Base-by-base conservation (phyloP, 2,797 vertebrate species). In the Pangasius mekongensis region DNA sequence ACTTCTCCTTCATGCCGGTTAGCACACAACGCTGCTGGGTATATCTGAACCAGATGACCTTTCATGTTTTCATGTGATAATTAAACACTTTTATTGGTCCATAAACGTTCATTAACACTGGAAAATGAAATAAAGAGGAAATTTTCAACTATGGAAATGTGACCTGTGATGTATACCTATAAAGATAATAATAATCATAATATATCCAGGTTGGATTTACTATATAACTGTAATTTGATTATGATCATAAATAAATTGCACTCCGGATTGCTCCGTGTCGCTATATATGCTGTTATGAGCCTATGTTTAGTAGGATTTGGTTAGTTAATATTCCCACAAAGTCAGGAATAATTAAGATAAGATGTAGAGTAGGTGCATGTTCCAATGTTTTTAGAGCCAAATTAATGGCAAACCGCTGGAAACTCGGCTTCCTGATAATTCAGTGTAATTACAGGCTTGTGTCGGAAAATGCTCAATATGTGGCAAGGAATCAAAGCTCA, bases 371-470 rank as follows among this genome's bases (percentile, higher is more conserved):
- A 64, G 33, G 73, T 86, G 84, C 90, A 58, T 85, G 84, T 88
- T 90, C 66, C 66, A 86, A 56, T 87, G 83, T 83, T 78, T 87
- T 88, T 69, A 84, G 33, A 91, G 71, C 13, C 27, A 43, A 88
- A 89, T 92, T 84, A 89, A 85, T 43, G 60, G 73, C 62, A 86
- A 89, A 88, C 83, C 85, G 22, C 90, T 89, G 89, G 85, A 91
- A 91, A 88, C 88, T 77, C 66, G 24, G 83, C 88, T 91, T 92
- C 89, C 89, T 89, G 88, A 89, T 91, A 86, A 89, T 89, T 87
- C 84, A 11, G 56, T n/a, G 71, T 91, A 92, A 91, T 92, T 91
- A 87, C 88, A 91, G 89, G 69, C 90, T 74, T 84, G 78, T 73
- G 54, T 78, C 73, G 83, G 83, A 88, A 91, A 90, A 87, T 85